These are phyloP conservation scores for Fistularia tabacaria DNA, from an alignment of 2,797 vertebrate genomes.

Conservation along the genomic window DNA sequence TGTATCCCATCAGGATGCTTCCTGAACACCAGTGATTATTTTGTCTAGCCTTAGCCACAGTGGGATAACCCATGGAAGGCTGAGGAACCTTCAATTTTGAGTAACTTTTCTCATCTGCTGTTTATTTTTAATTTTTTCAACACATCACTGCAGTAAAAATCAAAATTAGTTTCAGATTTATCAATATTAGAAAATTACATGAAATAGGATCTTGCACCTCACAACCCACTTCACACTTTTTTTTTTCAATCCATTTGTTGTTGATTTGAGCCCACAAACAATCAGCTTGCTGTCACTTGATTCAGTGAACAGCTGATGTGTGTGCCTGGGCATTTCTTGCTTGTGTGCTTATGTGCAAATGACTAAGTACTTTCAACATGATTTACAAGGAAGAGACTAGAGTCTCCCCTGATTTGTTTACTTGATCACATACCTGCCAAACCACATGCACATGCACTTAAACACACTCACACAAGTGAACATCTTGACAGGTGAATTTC, in stretches of 20 bases:
- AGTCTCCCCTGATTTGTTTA: constrained; percentile 50
- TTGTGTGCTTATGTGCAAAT: constrained; percentile 8
- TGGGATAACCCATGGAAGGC: no score
- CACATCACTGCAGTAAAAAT: no score
- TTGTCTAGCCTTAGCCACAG: no score
- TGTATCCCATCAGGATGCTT: no score
- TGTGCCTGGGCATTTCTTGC: neutral
- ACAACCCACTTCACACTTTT: neutral
- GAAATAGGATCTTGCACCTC: no score
- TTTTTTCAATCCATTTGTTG: constrained; percentile 9
- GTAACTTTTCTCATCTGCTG: no score
- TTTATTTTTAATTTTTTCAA: no score
- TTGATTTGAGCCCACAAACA: constrained; percentile 28
- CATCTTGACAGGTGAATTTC: constrained; percentile 21
- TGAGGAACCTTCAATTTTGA: no score
- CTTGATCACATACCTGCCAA: constrained; percentile 33
- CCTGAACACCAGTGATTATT: no score
- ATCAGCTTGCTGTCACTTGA: constrained; percentile 30
- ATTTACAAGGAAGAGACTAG: constrained; percentile 50
- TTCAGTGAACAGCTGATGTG: constrained; percentile 28
- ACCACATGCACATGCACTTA: constrained; percentile 10
- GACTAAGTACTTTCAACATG: constrained; percentile 49
- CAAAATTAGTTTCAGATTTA: no score
- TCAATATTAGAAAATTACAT: no score
- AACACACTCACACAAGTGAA: constrained; percentile 25